Conservation (phyloP, 2,797 vertebrate genomes). For the Sebastes kiyomatsui region DNA sequence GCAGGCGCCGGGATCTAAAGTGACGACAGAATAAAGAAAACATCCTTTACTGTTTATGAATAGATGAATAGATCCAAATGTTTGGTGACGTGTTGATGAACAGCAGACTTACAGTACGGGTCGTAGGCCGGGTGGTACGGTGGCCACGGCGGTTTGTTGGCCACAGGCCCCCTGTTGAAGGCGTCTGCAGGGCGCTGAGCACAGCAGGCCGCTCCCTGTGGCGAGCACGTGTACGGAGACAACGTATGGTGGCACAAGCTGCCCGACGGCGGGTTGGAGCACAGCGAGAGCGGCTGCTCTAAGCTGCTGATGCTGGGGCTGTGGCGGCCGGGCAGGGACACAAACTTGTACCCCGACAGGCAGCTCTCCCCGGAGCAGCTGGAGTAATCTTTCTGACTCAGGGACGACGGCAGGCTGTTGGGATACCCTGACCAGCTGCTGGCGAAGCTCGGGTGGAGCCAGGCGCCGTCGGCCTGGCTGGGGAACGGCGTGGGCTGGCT, state of each 20-base stretch:
- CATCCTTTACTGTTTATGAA: too few species aligned
- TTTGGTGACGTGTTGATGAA: too few species aligned
- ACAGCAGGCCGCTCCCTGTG: conserved; percentile 68
- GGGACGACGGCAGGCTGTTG: conserved; percentile 65
- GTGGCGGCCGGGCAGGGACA: conserved; percentile 54
- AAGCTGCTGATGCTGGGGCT: conserved; percentile 64
- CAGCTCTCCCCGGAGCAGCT: conserved; percentile 55
- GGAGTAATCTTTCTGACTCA: conserved; percentile 58
- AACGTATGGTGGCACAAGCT: conserved; percentile 63
- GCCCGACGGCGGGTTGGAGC: conserved; percentile 72
- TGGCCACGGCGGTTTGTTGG: conserved; percentile 42
- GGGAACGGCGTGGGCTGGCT: conserved; percentile 78
- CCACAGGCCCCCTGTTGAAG: conserved; percentile 39
- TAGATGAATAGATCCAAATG: too few species aligned
- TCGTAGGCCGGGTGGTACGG: conserved; percentile 48
- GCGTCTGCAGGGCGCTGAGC: conserved; percentile 64
- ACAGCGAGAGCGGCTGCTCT: conserved; percentile 82
- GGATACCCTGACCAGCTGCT: conserved; percentile 72
- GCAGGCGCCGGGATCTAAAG: too few species aligned
- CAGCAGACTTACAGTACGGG: conserved; percentile 73
- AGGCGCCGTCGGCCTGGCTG: conserved; percentile 66
- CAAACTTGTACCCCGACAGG: conserved; percentile 56
- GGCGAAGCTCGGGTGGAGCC: conserved; percentile 65
- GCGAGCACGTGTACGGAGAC: conserved; percentile 65
- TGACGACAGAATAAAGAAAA: too few species aligned